Conservation (phyloP, 2,797 vertebrate genomes). For the Acipenser ruthenus region DNA sequence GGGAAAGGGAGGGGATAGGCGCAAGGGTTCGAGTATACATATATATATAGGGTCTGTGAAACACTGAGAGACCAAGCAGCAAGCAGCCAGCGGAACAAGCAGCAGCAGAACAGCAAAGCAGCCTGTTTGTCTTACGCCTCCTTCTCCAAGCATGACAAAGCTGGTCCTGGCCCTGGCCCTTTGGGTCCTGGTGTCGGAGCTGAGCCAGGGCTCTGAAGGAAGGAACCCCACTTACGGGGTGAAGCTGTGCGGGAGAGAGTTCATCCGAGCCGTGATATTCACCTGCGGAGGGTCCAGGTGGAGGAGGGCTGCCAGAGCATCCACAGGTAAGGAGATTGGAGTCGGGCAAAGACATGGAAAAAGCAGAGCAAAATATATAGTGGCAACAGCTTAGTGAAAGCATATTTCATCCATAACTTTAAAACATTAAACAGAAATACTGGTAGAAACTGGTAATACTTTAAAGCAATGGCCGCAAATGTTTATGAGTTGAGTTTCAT, state of each 20-base stretch:
- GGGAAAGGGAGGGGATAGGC: background rate
- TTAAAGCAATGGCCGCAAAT: too few species aligned
- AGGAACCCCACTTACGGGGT: slow-evolving; percentile 59
- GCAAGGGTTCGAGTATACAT: too few species aligned
- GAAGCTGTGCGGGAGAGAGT: slow-evolving; percentile 77
- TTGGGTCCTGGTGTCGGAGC: slow-evolving; percentile 47
- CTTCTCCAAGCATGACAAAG: slow-evolving; percentile 48
- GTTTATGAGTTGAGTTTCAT: too few species aligned
- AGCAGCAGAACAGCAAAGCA: background rate
- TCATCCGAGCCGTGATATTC: slow-evolving; percentile 79
- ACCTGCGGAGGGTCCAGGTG: slow-evolving; percentile 80
- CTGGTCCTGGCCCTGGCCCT: slow-evolving; percentile 46
- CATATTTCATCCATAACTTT: too few species aligned
- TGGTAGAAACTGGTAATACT: too few species aligned
- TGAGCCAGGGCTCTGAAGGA: slow-evolving; percentile 39
- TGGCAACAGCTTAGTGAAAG: too few species aligned
- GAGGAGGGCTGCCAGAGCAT: slow-evolving; percentile 47
- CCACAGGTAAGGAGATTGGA: slow-evolving; percentile 41
- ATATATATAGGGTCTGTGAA: background rate
- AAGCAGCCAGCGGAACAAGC: background rate
- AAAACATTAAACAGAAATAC: too few species aligned
- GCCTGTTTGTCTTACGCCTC: background rate
- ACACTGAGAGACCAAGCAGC: background rate
- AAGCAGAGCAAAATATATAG: background rate
- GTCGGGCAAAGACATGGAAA: background rate